Base-by-base conservation (phyloP, 2,113 vertebrate species). In the Lipophrys pholis region DNA sequence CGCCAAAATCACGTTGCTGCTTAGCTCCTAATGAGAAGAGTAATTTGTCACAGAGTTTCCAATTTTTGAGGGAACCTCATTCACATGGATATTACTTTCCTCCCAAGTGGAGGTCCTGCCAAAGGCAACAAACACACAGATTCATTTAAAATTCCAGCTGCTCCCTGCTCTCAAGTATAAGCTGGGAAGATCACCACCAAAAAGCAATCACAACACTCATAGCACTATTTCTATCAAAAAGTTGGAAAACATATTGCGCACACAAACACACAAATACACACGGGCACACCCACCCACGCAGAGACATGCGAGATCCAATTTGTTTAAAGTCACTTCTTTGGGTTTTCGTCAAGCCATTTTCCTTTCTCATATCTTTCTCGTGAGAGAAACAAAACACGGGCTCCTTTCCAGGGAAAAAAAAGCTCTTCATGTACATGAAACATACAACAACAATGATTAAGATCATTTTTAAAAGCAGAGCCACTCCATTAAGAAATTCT, bases 141-240 rank as follows among this genome's bases (percentile, higher is more conserved):
- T 78, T 81, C 54, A 88, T 82, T 86, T 86, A 73, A 82, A 82
- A 81, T 84, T 81, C 64, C 86, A 85, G 87, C 85, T 87, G 79
- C 76, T 88, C 63, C 69, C 63, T 78, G 52, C 55, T 72, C 59
- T 65, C 53, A 56, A 45, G 50, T 69, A 58, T 54, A 73, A 45
- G 50, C 65, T 45, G 57, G 64, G 5, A 43, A 76, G 76, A 80
- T 84, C 83, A 55, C 78, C 76, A 87, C 73, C 69, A 76, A 75
- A 83, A 86, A 88, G 73, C 85, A 84, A 87, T 86, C 84, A 84
- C 70, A 76, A 73, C 61, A 62, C 76, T 66, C 60, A 56, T 36
- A 58, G 35, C 70, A 67, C 56, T 46, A 64, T 85, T 76, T 73
- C 43, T 49, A 72, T 71, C 59, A 42, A 64, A 68, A 80, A 55